Percentiles rank a stretch among this genome's conserved stretches.
Conservation (phyloP, 2,797 vertebrate genomes). For the Mus minutoides region DNA sequence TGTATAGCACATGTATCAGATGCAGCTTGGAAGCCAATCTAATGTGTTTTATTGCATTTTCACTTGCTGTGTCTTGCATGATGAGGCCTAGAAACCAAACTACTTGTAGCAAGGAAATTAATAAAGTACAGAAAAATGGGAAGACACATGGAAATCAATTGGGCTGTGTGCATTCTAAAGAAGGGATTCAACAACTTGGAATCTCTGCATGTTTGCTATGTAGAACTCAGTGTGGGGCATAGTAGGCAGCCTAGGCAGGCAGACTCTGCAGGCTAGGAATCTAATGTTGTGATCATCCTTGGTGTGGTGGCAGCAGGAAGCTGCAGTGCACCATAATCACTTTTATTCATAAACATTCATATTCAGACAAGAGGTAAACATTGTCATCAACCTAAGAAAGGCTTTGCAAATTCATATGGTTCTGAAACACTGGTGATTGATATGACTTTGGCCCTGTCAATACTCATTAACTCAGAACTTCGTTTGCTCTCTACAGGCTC, state of each 20-base stretch:
- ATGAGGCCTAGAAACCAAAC: neutral
- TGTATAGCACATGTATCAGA: neutral
- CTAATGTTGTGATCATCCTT: too few species aligned
- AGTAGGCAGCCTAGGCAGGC: neutral
- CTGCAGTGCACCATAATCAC: neutral
- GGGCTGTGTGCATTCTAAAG: neutral
- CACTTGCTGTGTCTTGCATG: neutral
- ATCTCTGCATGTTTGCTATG: neutral
- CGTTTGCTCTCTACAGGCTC: neutral
- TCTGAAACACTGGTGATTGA: neutral
- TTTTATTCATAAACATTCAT: neutral
- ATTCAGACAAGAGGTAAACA: neutral
- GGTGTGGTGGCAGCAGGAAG: too few species aligned
- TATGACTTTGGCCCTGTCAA: neutral
- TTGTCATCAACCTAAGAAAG: neutral
- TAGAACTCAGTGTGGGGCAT: neutral
- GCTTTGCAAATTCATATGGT: neutral
- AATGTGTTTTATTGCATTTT: neutral
- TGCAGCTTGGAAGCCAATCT: neutral
- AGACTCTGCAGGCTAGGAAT: neutral
- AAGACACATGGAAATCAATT: too few species aligned
- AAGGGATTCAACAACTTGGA: neutral
- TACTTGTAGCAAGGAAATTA: neutral
- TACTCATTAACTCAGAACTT: too few species aligned
- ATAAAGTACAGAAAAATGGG: neutral